phyloP scores from a whole-genome alignment of 2,113 vertebrate genomes.

The Ia io region DNA sequence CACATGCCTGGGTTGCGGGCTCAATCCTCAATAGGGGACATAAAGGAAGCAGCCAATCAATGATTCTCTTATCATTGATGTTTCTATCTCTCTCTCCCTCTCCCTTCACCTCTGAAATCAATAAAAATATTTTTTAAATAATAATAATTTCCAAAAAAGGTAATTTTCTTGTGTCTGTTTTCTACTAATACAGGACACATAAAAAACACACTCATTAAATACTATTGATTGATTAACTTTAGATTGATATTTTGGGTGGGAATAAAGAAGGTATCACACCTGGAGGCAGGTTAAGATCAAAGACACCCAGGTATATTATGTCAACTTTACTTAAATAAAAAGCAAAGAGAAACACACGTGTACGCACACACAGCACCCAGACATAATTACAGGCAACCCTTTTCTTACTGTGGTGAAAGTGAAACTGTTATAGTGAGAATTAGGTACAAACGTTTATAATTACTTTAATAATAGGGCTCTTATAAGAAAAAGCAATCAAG shows the following conservation, averaged over 20 bases:
- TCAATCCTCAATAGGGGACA: too few species aligned
- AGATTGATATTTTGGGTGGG: background rate
- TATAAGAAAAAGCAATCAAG: slow-evolving; percentile 25
- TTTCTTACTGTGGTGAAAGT: slow-evolving; percentile 50
- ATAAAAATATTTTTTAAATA: too few species aligned
- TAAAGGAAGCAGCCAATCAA: too few species aligned
- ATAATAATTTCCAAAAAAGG: background rate
- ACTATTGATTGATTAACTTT: background rate
- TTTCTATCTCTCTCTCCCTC: too few species aligned
- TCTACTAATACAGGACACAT: background rate
- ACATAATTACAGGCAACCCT: slow-evolving; percentile 38
- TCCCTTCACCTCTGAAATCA: too few species aligned
- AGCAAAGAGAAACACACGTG: background rate
- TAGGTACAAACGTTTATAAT: slow-evolving; percentile 57
- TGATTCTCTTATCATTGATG: too few species aligned
- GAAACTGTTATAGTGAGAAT: slow-evolving; percentile 36
- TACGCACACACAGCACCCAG: background rate
- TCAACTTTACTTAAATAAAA: background rate
- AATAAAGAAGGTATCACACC: background rate
- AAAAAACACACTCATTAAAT: background rate
- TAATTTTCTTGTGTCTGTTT: background rate
- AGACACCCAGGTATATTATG: background rate
- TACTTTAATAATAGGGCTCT: slow-evolving; percentile 55
- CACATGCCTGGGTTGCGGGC: too few species aligned
- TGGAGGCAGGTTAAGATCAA: background rate